Base-by-base conservation (phyloP, 53 echinoderm and acorn worm species). In the Patiria pectinifera region DNA sequence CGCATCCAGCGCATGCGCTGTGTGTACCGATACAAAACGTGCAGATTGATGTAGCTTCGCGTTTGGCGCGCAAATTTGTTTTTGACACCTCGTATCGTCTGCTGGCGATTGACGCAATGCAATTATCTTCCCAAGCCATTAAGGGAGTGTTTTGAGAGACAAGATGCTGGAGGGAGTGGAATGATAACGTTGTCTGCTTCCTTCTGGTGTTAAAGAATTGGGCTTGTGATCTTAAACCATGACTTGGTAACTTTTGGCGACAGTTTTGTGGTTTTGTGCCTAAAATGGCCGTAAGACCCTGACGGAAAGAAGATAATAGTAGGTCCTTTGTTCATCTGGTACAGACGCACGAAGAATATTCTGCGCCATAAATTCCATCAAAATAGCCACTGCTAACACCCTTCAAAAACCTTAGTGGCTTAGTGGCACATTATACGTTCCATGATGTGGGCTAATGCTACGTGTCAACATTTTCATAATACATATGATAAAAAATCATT, bases 231-330 rank as follows among this genome's bases (percentile, higher is more conserved):
- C 63, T 59, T 59, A 59, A 21, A 83, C 14, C 83, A 83, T 59
- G 83, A 83, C 24, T 59, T 15, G 83, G 61, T 60, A 83, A 60
- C 19, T 83, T 83, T 83, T 83, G 82, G 62, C 58, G 83, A 11
- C 59, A 25, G 63, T 14, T 83, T 60, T 82, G 82, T 21, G 21
- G 74, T 74, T 74, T n/a, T 74, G 70, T 70, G 70, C 70, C 70
- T 4, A 21, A 11, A 11, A 9, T 23, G 6, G 3, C 22, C 22
- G n/a, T 0, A 23, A 21, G 74, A 24, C 74, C 19, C 10, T 66
- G 66, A 66, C 66, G 66, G 66, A 66, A 63, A 66, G 13, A 13
- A 13, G 66, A 66, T 66, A 63, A 8, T 5, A 5, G 6, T 53
- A 53, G 66, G 13, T 18, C 15, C 15, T 66, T 13, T 16, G 66